Percentiles rank a stretch among this genome's conserved stretches.
These are phyloP conservation scores for Cinclus mexicanus DNA, from an alignment of 2,113 vertebrate genomes.

Conservation along the genomic window DNA sequence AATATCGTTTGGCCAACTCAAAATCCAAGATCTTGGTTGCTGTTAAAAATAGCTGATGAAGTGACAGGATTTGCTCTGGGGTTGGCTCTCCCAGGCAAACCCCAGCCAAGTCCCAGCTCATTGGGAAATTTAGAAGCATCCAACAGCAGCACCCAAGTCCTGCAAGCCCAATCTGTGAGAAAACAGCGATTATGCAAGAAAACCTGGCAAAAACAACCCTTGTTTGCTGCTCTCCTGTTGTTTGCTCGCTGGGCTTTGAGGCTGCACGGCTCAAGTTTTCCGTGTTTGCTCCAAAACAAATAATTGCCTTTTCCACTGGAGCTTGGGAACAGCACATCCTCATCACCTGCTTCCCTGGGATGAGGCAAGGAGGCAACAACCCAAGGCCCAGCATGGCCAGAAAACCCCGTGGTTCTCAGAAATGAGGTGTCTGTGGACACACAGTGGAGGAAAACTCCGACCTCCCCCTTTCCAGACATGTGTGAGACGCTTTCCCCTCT, in stretches of 20 bases:
- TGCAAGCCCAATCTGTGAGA: not conserved
- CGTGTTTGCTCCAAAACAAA: not conserved
- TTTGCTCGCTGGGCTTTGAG: not conserved
- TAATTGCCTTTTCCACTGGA: not conserved
- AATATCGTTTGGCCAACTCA: not conserved
- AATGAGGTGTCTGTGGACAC: slow-evolving; percentile 24
- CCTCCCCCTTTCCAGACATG: not conserved
- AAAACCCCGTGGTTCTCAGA: not conserved
- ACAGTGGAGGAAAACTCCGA: not conserved
- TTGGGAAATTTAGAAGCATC: not conserved
- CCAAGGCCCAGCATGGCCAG: not conserved
- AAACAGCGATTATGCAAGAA: not conserved
- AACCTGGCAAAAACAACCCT: not conserved
- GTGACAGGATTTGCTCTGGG: not conserved
- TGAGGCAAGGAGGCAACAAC: not conserved
- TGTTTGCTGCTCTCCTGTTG: not conserved
- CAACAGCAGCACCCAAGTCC: not conserved
- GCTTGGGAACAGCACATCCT: not conserved
- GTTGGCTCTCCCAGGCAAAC: not conserved
- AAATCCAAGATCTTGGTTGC: not conserved
- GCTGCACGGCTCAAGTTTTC: not conserved
- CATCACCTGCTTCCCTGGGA: not conserved
- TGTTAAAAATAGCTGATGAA: slow-evolving; percentile 37
- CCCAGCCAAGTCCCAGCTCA: not conserved
- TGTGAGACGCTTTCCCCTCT: not conserved